These are phyloP conservation scores for Tachyglossus aculeatus DNA, from an alignment of 2,797 vertebrate genomes.

Conservation along the genomic window DNA sequence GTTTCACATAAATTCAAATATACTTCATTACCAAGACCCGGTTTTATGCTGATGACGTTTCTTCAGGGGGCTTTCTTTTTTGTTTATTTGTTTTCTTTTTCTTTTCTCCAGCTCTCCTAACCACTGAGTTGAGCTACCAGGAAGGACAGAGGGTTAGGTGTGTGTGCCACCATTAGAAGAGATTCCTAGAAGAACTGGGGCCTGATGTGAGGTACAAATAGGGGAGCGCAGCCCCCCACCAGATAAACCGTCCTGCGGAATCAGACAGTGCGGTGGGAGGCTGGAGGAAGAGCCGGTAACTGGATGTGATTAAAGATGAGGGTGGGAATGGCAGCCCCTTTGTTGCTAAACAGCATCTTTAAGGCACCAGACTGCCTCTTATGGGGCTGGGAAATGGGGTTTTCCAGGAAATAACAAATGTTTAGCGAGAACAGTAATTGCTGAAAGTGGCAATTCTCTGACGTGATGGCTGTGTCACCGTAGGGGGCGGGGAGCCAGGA, in stretches of 20 bases:
- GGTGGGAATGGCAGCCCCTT: accelerated
- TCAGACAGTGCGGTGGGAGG: too few species aligned
- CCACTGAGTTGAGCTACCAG: background rate
- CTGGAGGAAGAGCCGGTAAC: background rate
- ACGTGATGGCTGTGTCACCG: background rate
- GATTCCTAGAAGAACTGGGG: background rate
- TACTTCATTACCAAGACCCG: background rate
- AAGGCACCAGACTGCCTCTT: background rate
- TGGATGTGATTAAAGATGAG: background rate
- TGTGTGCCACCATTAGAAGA: background rate
- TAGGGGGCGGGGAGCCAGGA: background rate
- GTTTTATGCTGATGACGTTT: background rate
- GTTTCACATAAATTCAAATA: background rate
- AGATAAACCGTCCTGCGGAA: background rate
- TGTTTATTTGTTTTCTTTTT: too few species aligned
- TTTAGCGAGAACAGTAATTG: background rate
- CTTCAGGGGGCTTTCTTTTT: too few species aligned
- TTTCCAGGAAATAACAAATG: background rate
- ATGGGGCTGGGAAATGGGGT: background rate
- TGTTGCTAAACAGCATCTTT: background rate
- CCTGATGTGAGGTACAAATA: background rate
- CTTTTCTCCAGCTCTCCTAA: background rate
- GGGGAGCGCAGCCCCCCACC: background rate
- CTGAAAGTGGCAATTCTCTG: accelerated
- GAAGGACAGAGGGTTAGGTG: background rate